Base-by-base conservation (phyloP, 2,888 invertebrate species). In the Chrysopilus asiliformis region DNA sequence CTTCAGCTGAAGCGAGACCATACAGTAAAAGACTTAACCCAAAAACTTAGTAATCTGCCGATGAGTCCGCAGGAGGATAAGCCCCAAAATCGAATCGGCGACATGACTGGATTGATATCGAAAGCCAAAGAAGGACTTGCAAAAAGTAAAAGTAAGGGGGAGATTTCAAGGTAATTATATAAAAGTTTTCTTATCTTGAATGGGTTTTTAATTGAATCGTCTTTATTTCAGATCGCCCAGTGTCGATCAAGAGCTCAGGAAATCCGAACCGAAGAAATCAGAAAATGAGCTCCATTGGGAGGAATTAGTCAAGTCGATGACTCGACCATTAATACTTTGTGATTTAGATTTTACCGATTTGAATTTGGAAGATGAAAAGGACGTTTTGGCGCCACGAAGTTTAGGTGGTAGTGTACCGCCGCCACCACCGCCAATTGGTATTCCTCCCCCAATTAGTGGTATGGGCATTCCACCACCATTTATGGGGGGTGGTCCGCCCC, bases 201-300 rank as follows among this genome's bases (percentile, higher is more conserved):
- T 27, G 25, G 28, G 43, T 37, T 52, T 51, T n/a, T n/a, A n/a
- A n/a, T n/a, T n/a, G n/a, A n/a, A n/a, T n/a, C n/a, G n/a, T n/a
- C 40, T 37, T 52, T 50, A 40, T 54, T 55, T 9, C 66, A 65
- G 85, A 80, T 65, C 74, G 76, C 39, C 50, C 74, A 81, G 64
- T 76, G 78, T 56, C 72, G 83, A 41, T 71, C 79, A 83, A 78
- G 55, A 76, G 68, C 50, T 65, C 68, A 49, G 72, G 72, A 47
- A 79, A 61, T 54, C 72, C 19, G 83, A 85, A 56, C 68, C 75
- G 20, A 87, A 87, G 60, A 84, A 90, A 55, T 83, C 89, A 0
- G 93, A 93, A 63, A 89, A 86, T 53, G 94, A 95, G 53, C 63
- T 94, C 3, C 87, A 93, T 53, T 97, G 97, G 95, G 94, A 95